Conservation (phyloP, 2,888 invertebrate genomes). For the Philhelius pedissequus region DNA sequence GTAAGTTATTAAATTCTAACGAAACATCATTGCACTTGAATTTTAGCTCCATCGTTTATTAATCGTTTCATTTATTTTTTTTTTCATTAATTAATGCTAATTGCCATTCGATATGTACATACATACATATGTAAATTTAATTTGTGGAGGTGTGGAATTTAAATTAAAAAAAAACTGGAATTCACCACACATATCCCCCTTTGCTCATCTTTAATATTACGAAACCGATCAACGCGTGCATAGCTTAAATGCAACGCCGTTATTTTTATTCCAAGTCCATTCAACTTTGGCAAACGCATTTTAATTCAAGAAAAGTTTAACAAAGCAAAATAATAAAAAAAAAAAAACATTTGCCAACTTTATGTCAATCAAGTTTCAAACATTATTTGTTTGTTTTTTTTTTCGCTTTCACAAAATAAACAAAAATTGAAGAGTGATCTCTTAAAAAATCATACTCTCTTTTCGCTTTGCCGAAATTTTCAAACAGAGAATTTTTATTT, state of each 20-base stretch:
- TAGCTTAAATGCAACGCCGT: not conserved
- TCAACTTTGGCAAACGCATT: conserved; percentile 47
- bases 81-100: conserved; percentile 17
- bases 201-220: not conserved
- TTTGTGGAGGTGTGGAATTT: not conserved
- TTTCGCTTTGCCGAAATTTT: not conserved
- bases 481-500: conserved; percentile 11
- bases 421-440: conserved; percentile 3
- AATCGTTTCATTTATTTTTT: conserved; percentile 25
- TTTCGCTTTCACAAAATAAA: not conserved
- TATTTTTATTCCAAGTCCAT: conserved; percentile 42
- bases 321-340: not conserved
- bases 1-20: not conserved
- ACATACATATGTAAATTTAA: not conserved
- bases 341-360: conserved; percentile 17
- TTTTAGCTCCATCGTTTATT: not conserved
- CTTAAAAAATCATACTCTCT: not conserved
- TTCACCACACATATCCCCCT: not conserved
- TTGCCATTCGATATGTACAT: not conserved
- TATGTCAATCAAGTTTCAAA: conserved; percentile 43
- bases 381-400: not conserved
- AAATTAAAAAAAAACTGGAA: not conserved
- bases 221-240: not conserved
- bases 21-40: not conserved
- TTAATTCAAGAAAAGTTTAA: conserved; percentile 16